These are phyloP conservation scores for Plumapathes pennacea DNA, from an alignment of 92 coral and sea anemone species.

Conservation along the genomic window DNA sequence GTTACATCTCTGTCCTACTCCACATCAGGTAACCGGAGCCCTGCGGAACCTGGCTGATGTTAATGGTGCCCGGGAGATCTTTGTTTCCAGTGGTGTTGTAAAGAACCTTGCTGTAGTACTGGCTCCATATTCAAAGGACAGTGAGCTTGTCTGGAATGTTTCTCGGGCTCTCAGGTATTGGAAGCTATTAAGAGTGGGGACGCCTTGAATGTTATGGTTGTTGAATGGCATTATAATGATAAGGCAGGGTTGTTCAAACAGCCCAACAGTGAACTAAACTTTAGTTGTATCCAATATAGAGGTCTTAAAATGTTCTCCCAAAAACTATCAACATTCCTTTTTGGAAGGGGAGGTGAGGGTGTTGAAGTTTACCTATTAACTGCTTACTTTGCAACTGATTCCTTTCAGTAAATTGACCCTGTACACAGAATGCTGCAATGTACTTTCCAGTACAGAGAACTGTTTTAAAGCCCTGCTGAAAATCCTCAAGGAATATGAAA, in stretches of 20 bases:
- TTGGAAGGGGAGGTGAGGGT: too few relatives aligned
- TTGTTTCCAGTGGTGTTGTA: conserved; percentile 56
- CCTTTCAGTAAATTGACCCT: conserved; percentile 81
- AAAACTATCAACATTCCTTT: neutral
- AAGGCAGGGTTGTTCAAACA: neutral
- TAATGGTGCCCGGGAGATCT: conserved; percentile 78
- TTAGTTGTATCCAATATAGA: neutral
- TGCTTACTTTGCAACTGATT: neutral
- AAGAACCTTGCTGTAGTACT: conserved; percentile 61
- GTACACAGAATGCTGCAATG: conserved; percentile 89
- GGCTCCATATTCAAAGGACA: conserved; percentile 67
- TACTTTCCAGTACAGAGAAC: conserved; percentile 43
- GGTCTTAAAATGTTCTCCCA: neutral
- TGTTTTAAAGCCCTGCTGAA: conserved; percentile 75
- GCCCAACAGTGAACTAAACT: neutral
- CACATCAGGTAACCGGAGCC: conserved; percentile 79
- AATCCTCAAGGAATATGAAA: conserved; percentile 66
- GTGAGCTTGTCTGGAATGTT: conserved; percentile 87
- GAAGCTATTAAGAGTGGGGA: too few relatives aligned
- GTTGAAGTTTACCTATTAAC: too few relatives aligned
- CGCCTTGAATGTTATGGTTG: too few relatives aligned
- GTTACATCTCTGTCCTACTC: too few relatives aligned
- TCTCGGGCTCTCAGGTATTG: conserved; percentile 93
- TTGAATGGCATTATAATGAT: neutral
- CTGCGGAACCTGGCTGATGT: conserved; percentile 90